Percentiles rank a stretch among this genome's conserved stretches.
Evolutionary conservation across 2,888 invertebrate genomes (phyloP).

Genomic region (Drosophila ustulata): DNA sequence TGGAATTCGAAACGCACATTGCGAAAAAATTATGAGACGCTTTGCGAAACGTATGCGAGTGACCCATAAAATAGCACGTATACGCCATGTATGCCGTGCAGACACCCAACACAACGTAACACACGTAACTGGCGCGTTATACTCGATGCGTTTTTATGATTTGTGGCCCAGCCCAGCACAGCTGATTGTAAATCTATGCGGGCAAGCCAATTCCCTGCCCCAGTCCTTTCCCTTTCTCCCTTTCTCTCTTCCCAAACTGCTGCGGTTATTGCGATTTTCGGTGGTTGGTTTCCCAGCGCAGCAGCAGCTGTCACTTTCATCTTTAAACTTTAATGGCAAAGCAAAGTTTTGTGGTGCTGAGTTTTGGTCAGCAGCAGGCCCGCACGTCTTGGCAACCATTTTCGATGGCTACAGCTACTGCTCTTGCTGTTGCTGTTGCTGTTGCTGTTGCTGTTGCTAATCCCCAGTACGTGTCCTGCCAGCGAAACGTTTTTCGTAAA

Average conservation of each 20-base stretch:
- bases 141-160: slow-evolving; percentile 75
- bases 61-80: slow-evolving; percentile 80
- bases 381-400: slow-evolving; percentile 59
- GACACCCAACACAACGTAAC: slow-evolving; percentile 6
- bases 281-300: slow-evolving; percentile 31
- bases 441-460: slow-evolving; percentile 55
- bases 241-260: slow-evolving; percentile 19
- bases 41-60: slow-evolving; percentile 53
- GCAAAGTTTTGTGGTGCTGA: slow-evolving; percentile 52
- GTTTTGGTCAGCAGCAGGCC: slow-evolving; percentile 58
- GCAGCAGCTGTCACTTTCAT: slow-evolving; percentile 76
- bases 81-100: slow-evolving; percentile 39
- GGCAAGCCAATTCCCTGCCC: slow-evolving; percentile 27
- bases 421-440: slow-evolving; percentile 1
- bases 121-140: slow-evolving; percentile 40
- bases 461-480: slow-evolving; percentile 75
- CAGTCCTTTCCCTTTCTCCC: not conserved
- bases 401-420: slow-evolving; percentile 19
- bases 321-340: slow-evolving; percentile 73
- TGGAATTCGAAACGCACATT: slow-evolving; percentile 37
- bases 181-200: slow-evolving; percentile 77
- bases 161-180: slow-evolving; percentile 56
- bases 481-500: slow-evolving; percentile 74
- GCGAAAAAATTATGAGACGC: slow-evolving; percentile 46
- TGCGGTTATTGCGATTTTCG: slow-evolving; percentile 52